Base-by-base conservation (phyloP, 1,140 invertebrate species). In the Drosophila micromelanica region DNA sequence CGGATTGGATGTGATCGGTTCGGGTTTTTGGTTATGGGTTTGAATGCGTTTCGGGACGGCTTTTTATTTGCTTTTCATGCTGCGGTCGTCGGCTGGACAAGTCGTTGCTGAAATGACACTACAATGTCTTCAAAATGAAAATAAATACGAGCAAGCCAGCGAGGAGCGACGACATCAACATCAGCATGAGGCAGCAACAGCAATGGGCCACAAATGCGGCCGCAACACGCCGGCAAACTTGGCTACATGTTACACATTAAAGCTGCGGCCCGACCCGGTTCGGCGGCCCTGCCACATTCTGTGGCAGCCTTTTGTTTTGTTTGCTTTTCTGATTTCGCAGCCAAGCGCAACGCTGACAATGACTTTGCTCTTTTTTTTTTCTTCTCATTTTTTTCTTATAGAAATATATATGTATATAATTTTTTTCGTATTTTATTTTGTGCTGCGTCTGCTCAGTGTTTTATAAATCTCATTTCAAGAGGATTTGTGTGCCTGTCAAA, bases 381-480 rank as follows among this genome's bases (percentile, higher is more conserved):
- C 48, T 59, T 46, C 54, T 59, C 32, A 23, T 57, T 42, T 62
- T 71, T 45, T 56, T 57, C 35, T 52, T 52, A 55, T 62, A 40
- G 46, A n/a, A n/a, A 30, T n/a, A 38, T 32, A 54, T 73, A 35
- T 35, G 70, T 56, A 76, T 62, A 12, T 45, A 12, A 27, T 46
- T 59, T 43, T 68, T 61, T 63, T 60, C 13, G 23, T 55, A 23
- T 32, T 70, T 51, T 61, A 15, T 64, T 57, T 73, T 51, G 32
- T 61, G 62, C 55, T 63, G 63, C 72, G 64, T 56, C 45, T 78
- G 70, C 60, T 59, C 70, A 78, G 79, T 89, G 84, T 89, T 87
- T 87, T 87, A 89, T 87, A 89, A 86, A 89, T 84, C 84, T 74
- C 76, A 89, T 89, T 89, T 89, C 79, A 89, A 89, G 84, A 89